A percentile compares a stretch with the other conserved stretches of the same genome.
These are phyloP conservation scores for Stigmatopora argus DNA, from an alignment of 2,113 vertebrate species.

Conservation along the genomic window DNA sequence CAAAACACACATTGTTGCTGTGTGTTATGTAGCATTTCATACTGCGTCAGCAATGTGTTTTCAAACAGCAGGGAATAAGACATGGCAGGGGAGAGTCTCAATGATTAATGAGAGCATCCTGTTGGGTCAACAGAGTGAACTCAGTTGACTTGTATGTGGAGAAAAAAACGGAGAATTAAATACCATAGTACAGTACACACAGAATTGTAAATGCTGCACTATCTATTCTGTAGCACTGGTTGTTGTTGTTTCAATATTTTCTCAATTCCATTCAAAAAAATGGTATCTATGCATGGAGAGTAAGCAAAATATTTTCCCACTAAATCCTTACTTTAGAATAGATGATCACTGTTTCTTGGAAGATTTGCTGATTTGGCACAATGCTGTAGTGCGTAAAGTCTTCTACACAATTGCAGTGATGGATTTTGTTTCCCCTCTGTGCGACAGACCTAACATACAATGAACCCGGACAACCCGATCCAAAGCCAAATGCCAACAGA, in stretches of 20 bases:
- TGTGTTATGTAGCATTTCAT: not conserved
- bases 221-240: not conserved
- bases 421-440: not conserved
- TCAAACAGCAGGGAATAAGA: conserved; percentile 31
- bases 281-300: too few species aligned
- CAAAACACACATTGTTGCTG: not conserved
- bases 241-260: too few species aligned
- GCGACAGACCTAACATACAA: conserved; percentile 32
- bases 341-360: too few species aligned
- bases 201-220: not conserved
- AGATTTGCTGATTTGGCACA: too few species aligned
- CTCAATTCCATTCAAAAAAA: too few species aligned
- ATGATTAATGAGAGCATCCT: conserved; percentile 28
- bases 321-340: too few species aligned
- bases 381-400: not conserved
- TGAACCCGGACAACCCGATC: conserved; percentile 56
- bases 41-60: conserved; percentile 19
- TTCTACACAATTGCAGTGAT: not conserved
- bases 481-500: conserved; percentile 34
- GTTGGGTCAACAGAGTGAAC: conserved; percentile 30
- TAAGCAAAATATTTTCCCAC: too few species aligned
- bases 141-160: conserved; percentile 16
- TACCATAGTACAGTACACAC: not conserved
- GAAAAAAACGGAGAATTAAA: conserved; percentile 4
- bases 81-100: conserved; percentile 15